Evolutionary conservation across 2,797 vertebrate species (phyloP), one percentile per base, ranked within the genome.

Genomic region (Gadopsis marmoratus): DNA sequence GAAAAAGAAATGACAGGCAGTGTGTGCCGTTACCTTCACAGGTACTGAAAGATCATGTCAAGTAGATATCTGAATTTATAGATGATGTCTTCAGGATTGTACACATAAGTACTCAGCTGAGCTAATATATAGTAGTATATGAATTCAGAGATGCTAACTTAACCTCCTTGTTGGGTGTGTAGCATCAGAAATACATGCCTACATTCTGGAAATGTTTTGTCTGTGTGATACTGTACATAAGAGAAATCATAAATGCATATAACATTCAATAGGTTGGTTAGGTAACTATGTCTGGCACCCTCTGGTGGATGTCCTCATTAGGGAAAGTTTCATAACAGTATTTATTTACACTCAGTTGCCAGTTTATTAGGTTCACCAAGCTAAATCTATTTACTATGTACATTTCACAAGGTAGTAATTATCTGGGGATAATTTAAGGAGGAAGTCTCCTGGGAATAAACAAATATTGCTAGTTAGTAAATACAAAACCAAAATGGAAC

Each of bases 221-320:
- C 58, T 41, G 23, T 55, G 23, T 35, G 26, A 50, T 19, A 26
- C 1, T 79, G 5, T 23, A 29, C n/a, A 35, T 16, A 17, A 3
- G 14, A 53, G 10, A 48, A 43, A 26, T 50, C 10, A 37, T 13
- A 17, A 41, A 66, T 41, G 19, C 4, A 53, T 23, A 41, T 8
- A 16, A 51, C 5, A 61, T 65, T 41, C 4, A 79, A 60, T 51
- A 6, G 21, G 26, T 43, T 65, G 29, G 11, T 66, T n/a, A 39
- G 58, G 4, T 68, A 19, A 63, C 21, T 41, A 37, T 62, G 54
- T 76, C 13, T 72, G 53, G 75, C 77, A 29, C 81, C 81, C 77
- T 76, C 85, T 87, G 76, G 31, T 87, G 79, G 76, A 62, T 48
- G 7, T 59, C 16, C 3, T 65, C 7, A n/a, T 51, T 66, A 21